Base-by-base conservation (phyloP, 1,140 invertebrate genomes). In the Drosophila pallidifrons region DNA sequence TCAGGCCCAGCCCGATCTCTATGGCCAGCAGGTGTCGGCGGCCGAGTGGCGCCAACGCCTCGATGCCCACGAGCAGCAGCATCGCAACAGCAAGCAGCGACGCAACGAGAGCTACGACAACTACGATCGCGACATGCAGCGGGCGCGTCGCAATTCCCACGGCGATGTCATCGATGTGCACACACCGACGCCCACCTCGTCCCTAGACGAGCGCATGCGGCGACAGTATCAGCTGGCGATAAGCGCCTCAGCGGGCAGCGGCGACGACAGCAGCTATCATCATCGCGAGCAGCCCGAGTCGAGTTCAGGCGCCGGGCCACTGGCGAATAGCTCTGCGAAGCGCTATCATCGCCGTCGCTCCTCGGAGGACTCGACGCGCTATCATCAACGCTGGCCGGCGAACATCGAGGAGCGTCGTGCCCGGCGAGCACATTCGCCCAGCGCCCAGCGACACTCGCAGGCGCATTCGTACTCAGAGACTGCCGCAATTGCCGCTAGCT, bases 341-440 rank as follows among this genome's bases (percentile, higher is more conserved):
- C 83, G 89, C 4, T 91, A 91, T 43, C 86, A 92, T 65, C 86
- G 91, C 11, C 76, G 91, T 20, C 78, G 91, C 32, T 91, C 87
- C 0, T 92, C 91, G 10, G 91, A 92, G 49, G 87, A 92, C 41
- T 91, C 91, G 8, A 91, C 91, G 10, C 82, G 85, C 5, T 72
- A 83, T 25, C 81, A 79, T 52, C 90, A 92, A 32, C 91, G 89
- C 51, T 92, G 91, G 91, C 91, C 87, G 13, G 81, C 91, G 35
- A 92, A 92, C 52, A 91, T 91, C 32, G 92, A 92, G 75, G 87
- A 92, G 45, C 89, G 92, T 25, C 74, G 92, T 20, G 88, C 89
- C 35, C 81, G 93, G 43, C 92, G 92, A 28, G 61, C 68, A 25
- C 90, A 93, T 60, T 92, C 92, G n/a, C 93, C 93, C 3, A 85